phyloP scores from a whole-genome alignment of 2,113 vertebrate species.

The Otis tarda region DNA sequence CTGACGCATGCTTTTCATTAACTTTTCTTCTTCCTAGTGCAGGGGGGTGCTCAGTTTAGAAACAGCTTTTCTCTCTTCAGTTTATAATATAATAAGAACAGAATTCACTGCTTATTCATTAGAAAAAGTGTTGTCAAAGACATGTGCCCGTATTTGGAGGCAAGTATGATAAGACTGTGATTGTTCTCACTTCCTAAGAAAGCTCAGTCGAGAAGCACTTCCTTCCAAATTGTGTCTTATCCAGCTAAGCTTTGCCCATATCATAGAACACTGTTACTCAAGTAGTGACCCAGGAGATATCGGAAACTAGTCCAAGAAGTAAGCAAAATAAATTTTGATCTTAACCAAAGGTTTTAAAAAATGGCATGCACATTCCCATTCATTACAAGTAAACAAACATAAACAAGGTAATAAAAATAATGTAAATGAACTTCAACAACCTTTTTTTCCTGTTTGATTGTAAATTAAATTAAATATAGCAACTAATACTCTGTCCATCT shows the following conservation, averaged over 20 bases:
- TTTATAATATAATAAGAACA: background rate
- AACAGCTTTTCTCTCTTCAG: background rate
- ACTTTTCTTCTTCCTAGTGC: background rate
- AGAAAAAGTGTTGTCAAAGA: background rate
- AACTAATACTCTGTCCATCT: background rate
- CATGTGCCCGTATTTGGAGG: background rate
- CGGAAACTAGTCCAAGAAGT: background rate
- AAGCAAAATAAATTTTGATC: background rate
- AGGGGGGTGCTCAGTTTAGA: background rate
- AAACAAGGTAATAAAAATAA: background rate
- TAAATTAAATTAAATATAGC: background rate
- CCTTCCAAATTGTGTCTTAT: background rate
- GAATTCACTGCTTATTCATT: background rate
- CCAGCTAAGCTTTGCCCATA: background rate
- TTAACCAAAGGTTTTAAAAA: background rate
- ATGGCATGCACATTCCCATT: background rate
- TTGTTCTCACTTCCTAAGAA: background rate
- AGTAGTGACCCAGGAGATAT: background rate
- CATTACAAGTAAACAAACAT: background rate
- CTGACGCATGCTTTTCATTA: background rate
- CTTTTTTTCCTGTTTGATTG: background rate
- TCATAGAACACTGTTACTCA: background rate
- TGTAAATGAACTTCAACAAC: fast-evolving
- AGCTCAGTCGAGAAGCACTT: background rate
- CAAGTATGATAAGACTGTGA: background rate